Evolutionary conservation across 2,797 vertebrate genomes (phyloP).

Genomic region (Chrysocyon brachyurus): DNA sequence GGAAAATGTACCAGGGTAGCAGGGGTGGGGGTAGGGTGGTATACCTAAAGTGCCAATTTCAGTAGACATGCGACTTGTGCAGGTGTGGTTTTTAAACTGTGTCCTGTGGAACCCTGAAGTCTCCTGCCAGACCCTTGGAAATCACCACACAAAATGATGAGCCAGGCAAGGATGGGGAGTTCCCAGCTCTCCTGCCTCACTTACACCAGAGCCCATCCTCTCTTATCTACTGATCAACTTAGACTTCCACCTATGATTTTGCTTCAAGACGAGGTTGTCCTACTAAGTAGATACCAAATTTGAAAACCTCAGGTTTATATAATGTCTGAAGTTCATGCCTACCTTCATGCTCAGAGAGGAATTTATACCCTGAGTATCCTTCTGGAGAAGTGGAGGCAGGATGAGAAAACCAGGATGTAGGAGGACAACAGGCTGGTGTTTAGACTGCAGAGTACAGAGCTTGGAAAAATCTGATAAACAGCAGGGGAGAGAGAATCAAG

Average conservation of each 20-base stretch:
- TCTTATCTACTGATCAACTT: background rate
- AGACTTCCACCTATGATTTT: background rate
- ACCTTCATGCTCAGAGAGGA: background rate
- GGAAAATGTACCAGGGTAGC: background rate
- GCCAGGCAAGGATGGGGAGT: accelerated
- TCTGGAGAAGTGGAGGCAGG: background rate
- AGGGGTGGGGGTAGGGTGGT: background rate
- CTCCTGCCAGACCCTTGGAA: background rate
- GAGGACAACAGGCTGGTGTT: background rate
- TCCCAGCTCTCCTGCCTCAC: background rate
- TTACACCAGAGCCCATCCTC: background rate
- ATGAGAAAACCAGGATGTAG: background rate
- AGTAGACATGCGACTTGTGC: accelerated
- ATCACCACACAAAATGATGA: background rate
- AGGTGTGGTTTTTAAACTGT: background rate
- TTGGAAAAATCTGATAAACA: background rate
- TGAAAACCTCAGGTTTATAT: background rate
- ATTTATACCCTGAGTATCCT: background rate
- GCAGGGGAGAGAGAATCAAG: background rate
- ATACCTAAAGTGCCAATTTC: background rate
- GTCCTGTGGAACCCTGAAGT: background rate
- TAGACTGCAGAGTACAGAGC: background rate
- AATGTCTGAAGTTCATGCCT: background rate
- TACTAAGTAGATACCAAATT: background rate
- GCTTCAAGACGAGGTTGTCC: background rate